Evolutionary conservation across 1,140 invertebrate species (phyloP).

Genomic region (Scaptomyza montana): DNA sequence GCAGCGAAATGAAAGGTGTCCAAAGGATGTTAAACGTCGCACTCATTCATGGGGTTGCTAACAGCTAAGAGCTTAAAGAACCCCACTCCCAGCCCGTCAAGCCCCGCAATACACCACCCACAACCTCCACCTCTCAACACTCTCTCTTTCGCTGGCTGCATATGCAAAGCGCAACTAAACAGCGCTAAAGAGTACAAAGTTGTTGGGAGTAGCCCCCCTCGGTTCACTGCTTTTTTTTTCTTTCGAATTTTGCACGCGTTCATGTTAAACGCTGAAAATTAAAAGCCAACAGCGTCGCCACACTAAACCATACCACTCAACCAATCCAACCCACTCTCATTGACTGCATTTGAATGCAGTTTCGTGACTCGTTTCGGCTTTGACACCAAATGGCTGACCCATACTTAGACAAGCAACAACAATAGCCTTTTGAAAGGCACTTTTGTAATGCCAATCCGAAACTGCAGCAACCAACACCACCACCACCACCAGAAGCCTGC

Average conservation of each 20-base stretch:
- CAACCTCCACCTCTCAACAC: background rate
- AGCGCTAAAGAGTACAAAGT: slow-evolving; percentile 78
- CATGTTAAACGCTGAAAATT: slow-evolving; percentile 71
- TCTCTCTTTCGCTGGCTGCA: background rate
- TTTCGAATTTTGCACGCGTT: slow-evolving; percentile 61
- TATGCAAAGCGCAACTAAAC: slow-evolving; percentile 72
- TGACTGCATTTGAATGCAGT: slow-evolving; percentile 9
- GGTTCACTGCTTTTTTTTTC: background rate
- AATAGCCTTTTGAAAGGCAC: slow-evolving; percentile 55
- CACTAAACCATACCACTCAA: too few relatives aligned
- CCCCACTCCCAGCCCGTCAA: background rate
- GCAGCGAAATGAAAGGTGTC: slow-evolving; percentile 3
- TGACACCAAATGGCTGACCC: slow-evolving; percentile 75
- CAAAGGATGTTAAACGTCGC: slow-evolving; percentile 2
- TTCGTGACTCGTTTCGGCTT: slow-evolving; percentile 58
- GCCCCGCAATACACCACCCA: background rate
- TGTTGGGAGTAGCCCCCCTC: slow-evolving; percentile 23
- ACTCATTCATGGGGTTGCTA: slow-evolving; percentile 43
- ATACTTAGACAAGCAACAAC: slow-evolving; percentile 67
- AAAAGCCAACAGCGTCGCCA: slow-evolving; percentile 33
- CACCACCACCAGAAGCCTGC: background rate
- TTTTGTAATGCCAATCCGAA: slow-evolving; percentile 55
- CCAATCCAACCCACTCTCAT: background rate
- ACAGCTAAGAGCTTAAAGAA: slow-evolving; percentile 2
- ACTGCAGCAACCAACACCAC: background rate